Percentiles rank a stretch among this genome's conserved stretches.
Evolutionary conservation across 2,113 vertebrate species (phyloP).

Genomic region (Engystomops pustulosus): DNA sequence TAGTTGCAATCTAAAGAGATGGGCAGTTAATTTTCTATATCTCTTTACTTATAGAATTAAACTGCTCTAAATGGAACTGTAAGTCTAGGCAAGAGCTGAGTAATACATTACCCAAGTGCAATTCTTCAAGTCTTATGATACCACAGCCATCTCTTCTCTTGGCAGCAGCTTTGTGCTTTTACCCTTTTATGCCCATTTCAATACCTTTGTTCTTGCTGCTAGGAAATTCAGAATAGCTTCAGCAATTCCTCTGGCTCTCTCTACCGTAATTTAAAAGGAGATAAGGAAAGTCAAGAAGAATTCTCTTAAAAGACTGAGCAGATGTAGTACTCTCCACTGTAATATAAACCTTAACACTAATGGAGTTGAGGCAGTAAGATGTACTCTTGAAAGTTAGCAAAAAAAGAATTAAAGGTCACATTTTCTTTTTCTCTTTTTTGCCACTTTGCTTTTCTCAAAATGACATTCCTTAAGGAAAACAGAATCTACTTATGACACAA

Average conservation of each 20-base stretch:
- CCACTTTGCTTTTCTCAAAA: conserved; percentile 27
- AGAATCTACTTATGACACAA: conserved; percentile 28
- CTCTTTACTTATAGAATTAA: conserved; percentile 64
- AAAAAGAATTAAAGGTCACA: conserved; percentile 54
- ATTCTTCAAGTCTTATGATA: conserved; percentile 47
- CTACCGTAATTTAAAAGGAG: conserved; percentile 58
- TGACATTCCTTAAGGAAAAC: conserved; percentile 20
- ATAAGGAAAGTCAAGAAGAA: conserved; percentile 57
- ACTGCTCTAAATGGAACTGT: conserved; percentile 58
- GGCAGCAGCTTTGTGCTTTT: conserved; percentile 57
- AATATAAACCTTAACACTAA: conserved; percentile 61
- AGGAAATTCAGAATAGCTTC: conserved; percentile 54
- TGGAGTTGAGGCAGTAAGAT: conserved; percentile 58
- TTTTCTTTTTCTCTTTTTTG: conserved; percentile 32
- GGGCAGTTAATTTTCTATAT: conserved; percentile 68
- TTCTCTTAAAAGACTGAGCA: conserved; percentile 57
- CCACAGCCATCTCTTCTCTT: conserved; percentile 46
- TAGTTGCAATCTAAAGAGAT: conserved; percentile 65
- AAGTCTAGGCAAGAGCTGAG: conserved; percentile 33
- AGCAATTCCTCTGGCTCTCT: conserved; percentile 62
- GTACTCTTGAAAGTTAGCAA: conserved; percentile 54
- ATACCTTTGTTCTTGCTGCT: conserved; percentile 60
- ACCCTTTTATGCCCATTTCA: conserved; percentile 55
- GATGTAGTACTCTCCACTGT: conserved; percentile 59
- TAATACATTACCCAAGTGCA: conserved; percentile 43